phyloP scores from a whole-genome alignment of 2,113 vertebrate species.

The Porphyrio hochstetteri region DNA sequence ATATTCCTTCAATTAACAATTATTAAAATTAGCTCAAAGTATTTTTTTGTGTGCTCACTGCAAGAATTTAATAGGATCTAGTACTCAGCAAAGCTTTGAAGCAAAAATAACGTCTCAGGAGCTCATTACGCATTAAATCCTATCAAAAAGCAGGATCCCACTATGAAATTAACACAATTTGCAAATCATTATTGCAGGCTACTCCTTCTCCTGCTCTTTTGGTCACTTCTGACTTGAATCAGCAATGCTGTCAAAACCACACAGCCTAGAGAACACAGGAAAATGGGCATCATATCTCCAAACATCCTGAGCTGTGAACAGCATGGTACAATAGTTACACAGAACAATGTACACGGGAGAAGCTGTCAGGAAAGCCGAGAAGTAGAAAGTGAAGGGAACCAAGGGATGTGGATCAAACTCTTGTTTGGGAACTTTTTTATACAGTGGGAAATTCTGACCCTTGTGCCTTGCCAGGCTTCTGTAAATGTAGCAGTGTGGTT shows the following conservation, averaged over 20 bases:
- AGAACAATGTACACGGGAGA: background rate
- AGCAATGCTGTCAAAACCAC: background rate
- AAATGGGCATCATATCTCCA: background rate
- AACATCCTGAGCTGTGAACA: background rate
- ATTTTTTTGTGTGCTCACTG: constrained; percentile 59
- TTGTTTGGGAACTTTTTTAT: background rate
- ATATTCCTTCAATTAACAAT: constrained; percentile 73
- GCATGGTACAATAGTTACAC: background rate
- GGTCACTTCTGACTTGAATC: background rate
- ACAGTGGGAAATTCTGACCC: background rate
- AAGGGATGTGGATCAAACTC: background rate
- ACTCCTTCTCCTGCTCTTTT: background rate
- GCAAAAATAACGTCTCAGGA: constrained; percentile 73
- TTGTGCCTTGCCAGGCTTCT: background rate
- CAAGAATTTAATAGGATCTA: constrained; percentile 71
- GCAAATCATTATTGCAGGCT: constrained; percentile 49
- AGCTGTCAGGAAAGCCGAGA: background rate
- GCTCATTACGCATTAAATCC: constrained; percentile 73
- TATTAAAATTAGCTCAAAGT: constrained; percentile 72
- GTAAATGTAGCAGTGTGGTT: background rate
- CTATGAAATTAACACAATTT: constrained; percentile 74
- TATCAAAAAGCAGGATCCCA: constrained; percentile 68
- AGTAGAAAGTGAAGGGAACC: constrained; percentile 29
- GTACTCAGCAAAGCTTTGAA: constrained; percentile 72
- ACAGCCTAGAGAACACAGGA: background rate